A percentile compares a stretch with the other conserved stretches of the same genome.
These are phyloP conservation scores for Ganaspis sp. DNA, from an alignment of 1,140 invertebrate species.

Conservation along the genomic window DNA sequence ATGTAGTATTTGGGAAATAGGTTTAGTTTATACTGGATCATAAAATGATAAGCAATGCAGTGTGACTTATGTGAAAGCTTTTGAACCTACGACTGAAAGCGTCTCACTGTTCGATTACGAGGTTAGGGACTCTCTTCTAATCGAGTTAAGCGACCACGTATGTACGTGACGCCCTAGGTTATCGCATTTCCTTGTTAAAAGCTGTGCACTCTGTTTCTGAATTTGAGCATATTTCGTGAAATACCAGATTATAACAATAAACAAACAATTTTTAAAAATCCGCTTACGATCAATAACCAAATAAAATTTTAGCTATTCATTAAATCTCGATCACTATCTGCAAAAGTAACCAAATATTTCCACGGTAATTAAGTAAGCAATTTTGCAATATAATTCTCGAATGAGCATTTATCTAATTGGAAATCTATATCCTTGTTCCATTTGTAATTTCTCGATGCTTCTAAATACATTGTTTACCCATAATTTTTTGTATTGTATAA, in stretches of 20 bases:
- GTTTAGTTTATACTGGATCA: too few relatives aligned
- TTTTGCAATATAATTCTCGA: not conserved
- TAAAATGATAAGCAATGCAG: not conserved
- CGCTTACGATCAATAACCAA: not conserved
- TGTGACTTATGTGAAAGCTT: not conserved
- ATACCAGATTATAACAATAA: not conserved
- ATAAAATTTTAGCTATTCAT: not conserved
- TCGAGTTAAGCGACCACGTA: constrained; percentile 21
- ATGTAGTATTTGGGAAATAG: too few relatives aligned
- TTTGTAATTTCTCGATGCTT: too few relatives aligned
- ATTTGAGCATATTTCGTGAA: not conserved
- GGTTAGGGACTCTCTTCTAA: constrained; percentile 16
- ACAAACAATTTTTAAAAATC: not conserved
- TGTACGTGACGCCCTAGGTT: constrained; percentile 24
- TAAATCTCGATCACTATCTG: not conserved
- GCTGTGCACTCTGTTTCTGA: not conserved
- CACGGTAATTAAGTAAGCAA: not conserved
- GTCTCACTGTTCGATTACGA: constrained; percentile 28
- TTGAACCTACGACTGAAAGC: not conserved
- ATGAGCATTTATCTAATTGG: not conserved
- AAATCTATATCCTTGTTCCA: not conserved
- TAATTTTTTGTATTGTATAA: too few relatives aligned
- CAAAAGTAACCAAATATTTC: not conserved
- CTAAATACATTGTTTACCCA: too few relatives aligned
- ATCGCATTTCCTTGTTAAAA: constrained; percentile 5